Evolutionary conservation across 2,113 vertebrate genomes (phyloP).

Genomic region (Centropus bengalensis): DNA sequence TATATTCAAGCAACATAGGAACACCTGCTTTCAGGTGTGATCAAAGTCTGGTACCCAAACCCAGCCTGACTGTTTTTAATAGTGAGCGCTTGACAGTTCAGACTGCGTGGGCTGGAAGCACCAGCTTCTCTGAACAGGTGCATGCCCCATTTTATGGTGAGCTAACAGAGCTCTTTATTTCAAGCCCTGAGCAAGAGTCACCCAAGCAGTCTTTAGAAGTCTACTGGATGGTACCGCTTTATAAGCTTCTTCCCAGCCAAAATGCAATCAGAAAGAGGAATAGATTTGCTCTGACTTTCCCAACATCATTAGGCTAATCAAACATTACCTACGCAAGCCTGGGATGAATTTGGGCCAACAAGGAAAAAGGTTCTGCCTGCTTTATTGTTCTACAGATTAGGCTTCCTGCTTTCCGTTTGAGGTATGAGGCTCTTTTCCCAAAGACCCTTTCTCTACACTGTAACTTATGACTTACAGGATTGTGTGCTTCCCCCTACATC

Average conservation of each 20-base stretch:
- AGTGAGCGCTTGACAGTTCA: not conserved
- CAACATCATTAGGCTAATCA: constrained; percentile 61
- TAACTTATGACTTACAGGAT: not conserved
- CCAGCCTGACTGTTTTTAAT: not conserved
- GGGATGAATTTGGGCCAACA: constrained; percentile 64
- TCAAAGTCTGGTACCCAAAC: not conserved
- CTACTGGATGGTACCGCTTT: not conserved
- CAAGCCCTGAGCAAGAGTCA: not conserved
- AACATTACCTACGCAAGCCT: constrained; percentile 67
- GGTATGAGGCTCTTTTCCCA: constrained; percentile 39
- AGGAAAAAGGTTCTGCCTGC: constrained; percentile 58
- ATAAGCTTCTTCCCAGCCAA: constrained; percentile 36
- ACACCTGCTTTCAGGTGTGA: not conserved
- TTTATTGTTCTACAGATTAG: constrained; percentile 70
- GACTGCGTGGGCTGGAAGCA: not conserved
- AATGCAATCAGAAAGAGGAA: constrained; percentile 53
- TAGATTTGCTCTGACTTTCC: constrained; percentile 26
- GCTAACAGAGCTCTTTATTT: not conserved
- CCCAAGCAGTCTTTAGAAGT: not conserved
- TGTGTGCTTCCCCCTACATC: not conserved
- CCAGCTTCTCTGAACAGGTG: not conserved
- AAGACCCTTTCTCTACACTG: constrained; percentile 25
- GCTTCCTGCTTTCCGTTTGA: constrained; percentile 59
- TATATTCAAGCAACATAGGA: not conserved
- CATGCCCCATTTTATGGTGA: rapidly evolving